Conservation (phyloP, 2,113 vertebrate genomes). For the Periophthalmus modestus region DNA sequence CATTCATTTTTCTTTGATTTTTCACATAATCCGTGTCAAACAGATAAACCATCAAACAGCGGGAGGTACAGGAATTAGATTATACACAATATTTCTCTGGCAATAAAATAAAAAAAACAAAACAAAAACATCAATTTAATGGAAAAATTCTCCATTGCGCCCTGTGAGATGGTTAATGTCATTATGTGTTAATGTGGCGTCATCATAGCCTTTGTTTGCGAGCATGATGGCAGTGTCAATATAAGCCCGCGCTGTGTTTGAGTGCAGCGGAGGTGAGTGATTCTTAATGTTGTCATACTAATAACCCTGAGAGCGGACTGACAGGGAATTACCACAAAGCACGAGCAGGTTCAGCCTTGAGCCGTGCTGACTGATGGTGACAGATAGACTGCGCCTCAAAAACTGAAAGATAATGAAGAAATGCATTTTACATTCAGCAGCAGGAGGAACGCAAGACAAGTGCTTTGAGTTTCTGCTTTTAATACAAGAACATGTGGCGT, state of each 20-base stretch:
- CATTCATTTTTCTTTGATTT: neutral
- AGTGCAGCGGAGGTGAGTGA: constrained; percentile 6
- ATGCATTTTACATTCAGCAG: neutral
- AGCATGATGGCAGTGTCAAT: constrained; percentile 5
- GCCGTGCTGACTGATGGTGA: constrained; percentile 10
- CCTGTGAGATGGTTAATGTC: neutral
- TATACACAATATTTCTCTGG: neutral
- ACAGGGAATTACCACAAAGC: constrained; percentile 12
- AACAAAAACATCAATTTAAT: neutral
- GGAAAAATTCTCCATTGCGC: constrained; percentile 1
- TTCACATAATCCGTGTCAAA: constrained; percentile 3
- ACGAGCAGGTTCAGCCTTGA: constrained; percentile 14
- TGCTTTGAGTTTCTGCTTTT: constrained; percentile 6
- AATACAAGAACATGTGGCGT: constrained; percentile 7
- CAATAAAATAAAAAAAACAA: constrained; percentile 10
- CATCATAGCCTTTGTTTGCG: constrained; percentile 5
- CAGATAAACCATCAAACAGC: constrained; percentile 10
- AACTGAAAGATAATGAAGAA: constrained; percentile 11
- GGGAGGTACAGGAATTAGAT: constrained; percentile 4
- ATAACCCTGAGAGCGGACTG: constrained; percentile 10
- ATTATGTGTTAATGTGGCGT: constrained; percentile 10
- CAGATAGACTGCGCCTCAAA: constrained; percentile 10
- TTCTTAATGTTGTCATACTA: constrained; percentile 14
- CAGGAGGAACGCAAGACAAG: constrained; percentile 9
- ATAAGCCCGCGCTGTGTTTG: neutral